Evolutionary conservation across 2,888 invertebrate species (phyloP).

Genomic region (Lasioglossum leucozonium): DNA sequence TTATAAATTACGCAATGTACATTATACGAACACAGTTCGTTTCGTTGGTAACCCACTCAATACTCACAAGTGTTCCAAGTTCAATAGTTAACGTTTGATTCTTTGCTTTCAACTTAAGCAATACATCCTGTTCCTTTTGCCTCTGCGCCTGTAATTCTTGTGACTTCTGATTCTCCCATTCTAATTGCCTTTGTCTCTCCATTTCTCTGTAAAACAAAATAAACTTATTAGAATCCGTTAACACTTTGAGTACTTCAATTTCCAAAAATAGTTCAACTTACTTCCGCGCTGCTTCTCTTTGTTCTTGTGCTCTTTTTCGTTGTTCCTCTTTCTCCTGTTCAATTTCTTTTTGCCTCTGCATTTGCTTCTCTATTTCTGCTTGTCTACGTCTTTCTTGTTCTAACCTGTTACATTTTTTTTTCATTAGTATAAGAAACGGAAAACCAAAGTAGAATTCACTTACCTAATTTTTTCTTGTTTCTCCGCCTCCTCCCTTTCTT

Average conservation of each 20-base stretch:
- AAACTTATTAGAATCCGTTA: slow-evolving; percentile 9
- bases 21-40: background rate
- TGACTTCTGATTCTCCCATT: slow-evolving; percentile 96
- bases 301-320: slow-evolving; percentile 91
- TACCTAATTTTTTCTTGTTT: slow-evolving; percentile 92
- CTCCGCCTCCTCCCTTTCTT: slow-evolving; percentile 96
- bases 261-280: slow-evolving; percentile 76
- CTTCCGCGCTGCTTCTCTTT: slow-evolving; percentile 92
- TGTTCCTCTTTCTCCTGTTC: slow-evolving; percentile 92
- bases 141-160: slow-evolving; percentile 94
- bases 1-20: background rate
- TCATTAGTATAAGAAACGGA: background rate
- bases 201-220: slow-evolving; percentile 88
- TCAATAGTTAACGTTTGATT: slow-evolving; percentile 94
- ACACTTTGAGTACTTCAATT: background rate
- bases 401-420: slow-evolving; percentile 80
- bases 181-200: slow-evolving; percentile 96
- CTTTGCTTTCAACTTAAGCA: slow-evolving; percentile 93
- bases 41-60: background rate
- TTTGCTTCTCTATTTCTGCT: slow-evolving; percentile 93
- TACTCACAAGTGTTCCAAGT: slow-evolving; percentile 85
- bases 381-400: slow-evolving; percentile 92
- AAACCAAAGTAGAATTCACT: slow-evolving; percentile 9
- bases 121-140: slow-evolving; percentile 93
- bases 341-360: slow-evolving; percentile 91